A percentile compares a stretch with the other conserved stretches of the same genome.
phyloP scores from a whole-genome alignment of 2,888 invertebrate species.

The Chymomyza caudatula region DNA sequence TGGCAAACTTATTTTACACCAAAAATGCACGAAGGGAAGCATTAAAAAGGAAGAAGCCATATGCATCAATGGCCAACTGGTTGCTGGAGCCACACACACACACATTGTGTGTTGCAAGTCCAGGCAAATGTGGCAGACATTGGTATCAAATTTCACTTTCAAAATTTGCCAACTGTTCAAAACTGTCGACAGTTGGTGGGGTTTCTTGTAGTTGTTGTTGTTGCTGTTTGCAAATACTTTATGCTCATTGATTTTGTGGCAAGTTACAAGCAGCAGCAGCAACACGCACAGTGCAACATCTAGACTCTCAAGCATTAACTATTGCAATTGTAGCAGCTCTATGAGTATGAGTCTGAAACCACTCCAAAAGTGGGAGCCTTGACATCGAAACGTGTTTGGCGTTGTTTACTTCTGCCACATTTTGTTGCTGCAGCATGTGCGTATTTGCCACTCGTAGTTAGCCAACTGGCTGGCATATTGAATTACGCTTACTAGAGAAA shows the following conservation, averaged over 20 bases:
- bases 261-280: conserved; percentile 46
- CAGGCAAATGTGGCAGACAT: conserved; percentile 28
- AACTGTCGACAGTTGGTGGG: conserved; percentile 42
- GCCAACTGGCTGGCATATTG: not conserved
- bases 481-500: not conserved
- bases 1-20: conserved; percentile 23
- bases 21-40: conserved; percentile 34
- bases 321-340: conserved; percentile 25
- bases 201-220: conserved; percentile 2
- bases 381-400: conserved; percentile 41
- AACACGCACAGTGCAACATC: not conserved
- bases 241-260: conserved; percentile 67
- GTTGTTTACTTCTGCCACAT: not conserved
- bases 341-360: not conserved
- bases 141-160: conserved; percentile 56
- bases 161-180: conserved; percentile 56
- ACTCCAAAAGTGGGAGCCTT: conserved; percentile 29
- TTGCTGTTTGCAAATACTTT: conserved; percentile 45
- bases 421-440: not conserved
- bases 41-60: conserved; percentile 45
- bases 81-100: conserved; percentile 3
- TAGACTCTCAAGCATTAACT: not conserved
- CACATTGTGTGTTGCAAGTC: conserved; percentile 8
- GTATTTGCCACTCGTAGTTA: not conserved
- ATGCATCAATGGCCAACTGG: conserved; percentile 11